Base-by-base conservation (phyloP, 1,140 invertebrate species). In the Monomorium pharaonis region DNA sequence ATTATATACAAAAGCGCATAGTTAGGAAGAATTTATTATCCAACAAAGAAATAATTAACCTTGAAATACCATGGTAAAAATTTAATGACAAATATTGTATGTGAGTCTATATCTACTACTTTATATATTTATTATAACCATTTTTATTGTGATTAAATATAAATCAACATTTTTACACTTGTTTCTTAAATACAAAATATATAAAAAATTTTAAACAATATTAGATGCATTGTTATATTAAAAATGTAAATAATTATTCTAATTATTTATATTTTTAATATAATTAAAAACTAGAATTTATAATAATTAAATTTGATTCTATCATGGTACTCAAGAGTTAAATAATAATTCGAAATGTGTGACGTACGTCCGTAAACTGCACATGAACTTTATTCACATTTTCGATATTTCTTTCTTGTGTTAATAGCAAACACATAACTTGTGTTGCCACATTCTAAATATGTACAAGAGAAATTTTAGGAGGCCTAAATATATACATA, bases 21-120 rank as follows among this genome's bases (percentile, higher is more conserved):
- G 65, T 75, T 75, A 87, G 76, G 42, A 83, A 87, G 84, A 91
- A 78, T 89, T 77, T 24, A 90, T 86, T 76, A 80, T 83, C 86
- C 69, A 69, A 72, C 14, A 10, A 87, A 88, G 81, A 80, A 56
- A 47, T 27, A 47, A 81, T 24, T 62, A 47, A 47, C 3, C 14
- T n/a, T 78, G 67, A 78, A 78, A 60, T 78, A 63, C 21, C 30
- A 67, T 51, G 44, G 42, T 44, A 18, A 87, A 80, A 89, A 87
- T 88, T 80, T 89, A 5, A 87, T 62, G 65, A 76, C 24, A 69
- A 14, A 60, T 58, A 42, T 27, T 14, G 4, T 27, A 47, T 51
- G 30, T 33, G 27, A 3, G 27, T 37, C 12, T 65, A 6, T 33
- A 65, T 65, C 6, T 44, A 4, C 24, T n/a, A n/a, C n/a, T n/a